These are phyloP conservation scores for Bemisia tabaci DNA, from an alignment of 1,140 invertebrate genomes.

Conservation along the genomic window DNA sequence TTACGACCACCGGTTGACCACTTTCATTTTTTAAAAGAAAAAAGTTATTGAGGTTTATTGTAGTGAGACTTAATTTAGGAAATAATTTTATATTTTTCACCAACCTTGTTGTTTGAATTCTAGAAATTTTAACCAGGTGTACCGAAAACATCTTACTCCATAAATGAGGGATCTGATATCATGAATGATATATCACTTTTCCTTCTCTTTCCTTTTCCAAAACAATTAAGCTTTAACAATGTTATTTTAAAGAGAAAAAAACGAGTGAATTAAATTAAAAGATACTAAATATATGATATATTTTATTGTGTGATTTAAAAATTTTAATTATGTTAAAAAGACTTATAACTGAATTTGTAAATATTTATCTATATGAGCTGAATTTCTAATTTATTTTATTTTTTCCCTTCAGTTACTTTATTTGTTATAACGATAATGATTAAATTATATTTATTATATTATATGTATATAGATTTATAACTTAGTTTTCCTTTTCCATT, in stretches of 20 bases:
- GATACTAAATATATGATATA: neutral
- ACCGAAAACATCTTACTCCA: neutral
- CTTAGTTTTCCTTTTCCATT: neutral
- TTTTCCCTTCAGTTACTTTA: neutral
- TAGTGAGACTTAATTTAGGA: neutral
- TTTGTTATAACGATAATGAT: neutral
- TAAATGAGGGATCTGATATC: neutral
- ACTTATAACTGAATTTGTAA: neutral
- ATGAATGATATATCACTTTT: neutral
- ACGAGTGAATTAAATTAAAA: neutral
- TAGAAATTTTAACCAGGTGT: neutral
- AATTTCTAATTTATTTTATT: conserved; percentile 1
- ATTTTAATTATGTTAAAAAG: neutral
- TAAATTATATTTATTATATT: neutral
- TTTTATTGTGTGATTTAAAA: neutral
- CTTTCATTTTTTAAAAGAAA: neutral
- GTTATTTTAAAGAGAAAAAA: neutral
- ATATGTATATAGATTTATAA: neutral
- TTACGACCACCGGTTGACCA: neutral
- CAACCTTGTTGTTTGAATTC: neutral
- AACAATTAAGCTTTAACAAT: neutral
- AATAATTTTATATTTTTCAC: conserved; percentile 1
- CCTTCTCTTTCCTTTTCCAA: neutral
- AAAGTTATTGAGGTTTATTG: neutral
- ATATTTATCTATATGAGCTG: neutral